Evolutionary conservation across 1,140 invertebrate genomes (phyloP), one percentile per base, ranked within the genome.

Genomic region (Drosophila sucinea): DNA sequence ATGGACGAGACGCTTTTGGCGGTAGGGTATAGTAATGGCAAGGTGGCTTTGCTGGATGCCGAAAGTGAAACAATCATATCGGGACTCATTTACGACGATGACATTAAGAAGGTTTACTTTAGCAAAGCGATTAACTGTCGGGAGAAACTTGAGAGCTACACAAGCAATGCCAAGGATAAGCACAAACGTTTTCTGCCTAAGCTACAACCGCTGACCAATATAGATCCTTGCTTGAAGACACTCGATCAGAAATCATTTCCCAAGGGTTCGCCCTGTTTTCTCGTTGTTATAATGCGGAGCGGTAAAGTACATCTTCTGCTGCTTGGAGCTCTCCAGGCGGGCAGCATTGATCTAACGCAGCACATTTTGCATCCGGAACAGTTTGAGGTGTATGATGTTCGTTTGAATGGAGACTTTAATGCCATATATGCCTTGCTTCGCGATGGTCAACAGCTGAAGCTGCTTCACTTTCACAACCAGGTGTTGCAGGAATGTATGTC

Each of bases 1-100:
- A 97, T 98, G 33, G 98, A 99, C 95, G 97, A 98, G 73, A 98
- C 98, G 93, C 95, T 98, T 35, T 92, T 97, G 17, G 96, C 96
- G 1, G 94, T 96, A 11, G 95, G 93, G 81, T 97, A 96, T 72
- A 95, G 93, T 91, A 95, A 94, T 79, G 94, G 95, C 81, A 93
- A 92, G 72, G 93, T 98, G 0, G 94, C 95, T 23, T 93, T 98
- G 4, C 93, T 97, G 58, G 96, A 98, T 92, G 96, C 98, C 51
- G 98, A 99, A 93, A 96, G 97, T 84, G 97, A 97, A 81, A 96
- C 96, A 79, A 94, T 96, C 33, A 92, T 98, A 23, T 95, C 96
- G 63, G 95, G 94, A 58, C 94, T 95, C 67, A 93, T 95, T 60
- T 93, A 94, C 70, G 93, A 92, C 66, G 93, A 81, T 79, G 93